Conservation (phyloP, 2,113 vertebrate species). For the Coreoperca whiteheadi region DNA sequence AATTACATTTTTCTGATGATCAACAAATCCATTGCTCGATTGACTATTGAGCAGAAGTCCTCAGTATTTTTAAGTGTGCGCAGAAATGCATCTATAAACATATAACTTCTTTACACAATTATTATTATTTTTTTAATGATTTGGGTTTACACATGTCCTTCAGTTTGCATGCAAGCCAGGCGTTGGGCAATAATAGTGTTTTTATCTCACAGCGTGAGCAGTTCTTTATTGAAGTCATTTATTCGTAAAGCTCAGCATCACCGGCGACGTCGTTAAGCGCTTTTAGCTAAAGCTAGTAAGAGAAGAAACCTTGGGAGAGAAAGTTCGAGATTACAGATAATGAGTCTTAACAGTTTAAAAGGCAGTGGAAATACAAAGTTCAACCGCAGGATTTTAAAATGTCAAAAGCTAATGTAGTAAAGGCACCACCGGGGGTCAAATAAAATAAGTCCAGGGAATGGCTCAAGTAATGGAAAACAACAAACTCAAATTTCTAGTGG, state of each 20-base stretch:
- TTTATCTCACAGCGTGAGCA: neutral
- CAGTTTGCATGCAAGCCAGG: neutral
- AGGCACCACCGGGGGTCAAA: neutral
- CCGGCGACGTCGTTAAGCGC: neutral
- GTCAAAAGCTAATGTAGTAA: neutral
- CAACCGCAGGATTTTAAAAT: neutral
- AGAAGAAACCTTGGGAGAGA: neutral
- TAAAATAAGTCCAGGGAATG: neutral
- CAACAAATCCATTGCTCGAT: neutral
- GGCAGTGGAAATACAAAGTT: neutral
- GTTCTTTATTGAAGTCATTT: neutral
- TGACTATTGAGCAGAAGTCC: neutral
- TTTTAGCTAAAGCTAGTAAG: too few species aligned
- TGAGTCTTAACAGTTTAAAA: neutral
- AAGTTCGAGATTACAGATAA: neutral
- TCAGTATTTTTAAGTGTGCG: neutral
- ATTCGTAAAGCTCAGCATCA: neutral
- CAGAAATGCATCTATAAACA: neutral
- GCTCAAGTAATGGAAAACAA: neutral
- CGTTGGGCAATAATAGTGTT: neutral
- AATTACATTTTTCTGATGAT: neutral
- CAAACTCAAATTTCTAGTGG: neutral
- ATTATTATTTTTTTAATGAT: neutral
- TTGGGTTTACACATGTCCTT: neutral
- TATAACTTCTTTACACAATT: neutral